These are phyloP conservation scores for Neodiprion lecontei DNA, from an alignment of 1,140 invertebrate species.

Conservation along the genomic window DNA sequence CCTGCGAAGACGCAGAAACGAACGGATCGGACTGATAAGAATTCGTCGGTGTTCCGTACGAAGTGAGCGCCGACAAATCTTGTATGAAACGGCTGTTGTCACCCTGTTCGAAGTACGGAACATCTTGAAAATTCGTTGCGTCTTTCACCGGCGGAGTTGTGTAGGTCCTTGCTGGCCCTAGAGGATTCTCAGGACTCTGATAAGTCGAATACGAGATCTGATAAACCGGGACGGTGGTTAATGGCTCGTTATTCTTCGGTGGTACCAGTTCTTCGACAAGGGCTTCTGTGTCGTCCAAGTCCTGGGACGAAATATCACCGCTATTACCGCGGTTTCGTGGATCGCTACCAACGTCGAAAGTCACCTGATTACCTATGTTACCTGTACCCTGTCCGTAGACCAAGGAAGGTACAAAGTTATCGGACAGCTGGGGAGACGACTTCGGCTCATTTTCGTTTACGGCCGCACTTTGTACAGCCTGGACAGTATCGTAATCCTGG, in stretches of 20 bases:
- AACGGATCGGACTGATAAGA: conserved; percentile 7
- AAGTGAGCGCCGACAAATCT: not conserved
- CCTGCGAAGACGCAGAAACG: not conserved
- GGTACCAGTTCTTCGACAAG: not conserved
- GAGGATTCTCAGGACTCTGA: not conserved
- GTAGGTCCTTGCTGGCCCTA: not conserved
- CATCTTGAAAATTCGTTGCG: not conserved
- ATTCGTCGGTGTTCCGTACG: conserved; percentile 6
- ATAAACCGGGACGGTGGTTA: not conserved
- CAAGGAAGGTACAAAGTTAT: not conserved
- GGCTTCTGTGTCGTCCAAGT: no score
- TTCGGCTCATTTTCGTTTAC: no score
- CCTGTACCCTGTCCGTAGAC: not conserved
- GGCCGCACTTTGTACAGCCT: no score
- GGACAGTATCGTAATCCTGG: no score
- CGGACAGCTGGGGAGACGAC: not conserved
- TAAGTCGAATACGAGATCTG: not conserved
- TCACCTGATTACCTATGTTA: not conserved
- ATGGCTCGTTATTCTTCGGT: not conserved
- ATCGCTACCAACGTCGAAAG: not conserved
- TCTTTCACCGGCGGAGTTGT: not conserved
- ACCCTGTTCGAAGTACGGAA: not conserved
- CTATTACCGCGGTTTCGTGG: no score
- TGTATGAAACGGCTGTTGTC: not conserved
- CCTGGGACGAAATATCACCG: no score